Evolutionary conservation across 1,140 invertebrate genomes (phyloP).

Genomic region (Apis florea): DNA sequence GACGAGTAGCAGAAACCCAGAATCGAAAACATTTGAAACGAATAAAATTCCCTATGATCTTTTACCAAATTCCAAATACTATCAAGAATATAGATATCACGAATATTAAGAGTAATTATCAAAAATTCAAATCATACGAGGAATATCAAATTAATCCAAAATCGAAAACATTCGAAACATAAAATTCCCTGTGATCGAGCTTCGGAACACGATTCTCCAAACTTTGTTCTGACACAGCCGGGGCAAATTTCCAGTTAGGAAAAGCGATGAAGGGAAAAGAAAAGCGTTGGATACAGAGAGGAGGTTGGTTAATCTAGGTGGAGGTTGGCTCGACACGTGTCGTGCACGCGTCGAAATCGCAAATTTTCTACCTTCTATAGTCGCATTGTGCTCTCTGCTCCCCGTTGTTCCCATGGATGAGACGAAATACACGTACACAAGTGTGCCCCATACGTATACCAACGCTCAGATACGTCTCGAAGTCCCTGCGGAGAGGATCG

Average conservation of each 20-base stretch:
- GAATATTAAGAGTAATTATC: too few relatives aligned
- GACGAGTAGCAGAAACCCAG: too few relatives aligned
- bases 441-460: not conserved
- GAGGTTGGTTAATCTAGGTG: slow-evolving; percentile 39
- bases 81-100: too few relatives aligned
- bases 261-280: slow-evolving; percentile 7
- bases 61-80: too few relatives aligned
- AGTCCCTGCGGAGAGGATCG: slow-evolving; percentile 13
- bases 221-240: not conserved
- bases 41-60: too few relatives aligned
- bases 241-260: slow-evolving; percentile 6
- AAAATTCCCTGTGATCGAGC: too few relatives aligned
- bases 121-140: too few relatives aligned
- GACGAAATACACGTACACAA: not conserved
- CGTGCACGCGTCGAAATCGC: slow-evolving; percentile 49
- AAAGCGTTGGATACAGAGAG: slow-evolving; percentile 24
- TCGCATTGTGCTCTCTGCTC: slow-evolving; percentile 33
- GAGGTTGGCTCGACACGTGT: slow-evolving; percentile 32
- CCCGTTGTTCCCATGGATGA: slow-evolving; percentile 45
- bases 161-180: too few relatives aligned
- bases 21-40: too few relatives aligned
- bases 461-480: not conserved
- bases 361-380: slow-evolving; percentile 50
- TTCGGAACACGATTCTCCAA: too few relatives aligned
- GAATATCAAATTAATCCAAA: too few relatives aligned